Conservation (phyloP, 1,140 invertebrate genomes). For the Drosophila sp. region DNA sequence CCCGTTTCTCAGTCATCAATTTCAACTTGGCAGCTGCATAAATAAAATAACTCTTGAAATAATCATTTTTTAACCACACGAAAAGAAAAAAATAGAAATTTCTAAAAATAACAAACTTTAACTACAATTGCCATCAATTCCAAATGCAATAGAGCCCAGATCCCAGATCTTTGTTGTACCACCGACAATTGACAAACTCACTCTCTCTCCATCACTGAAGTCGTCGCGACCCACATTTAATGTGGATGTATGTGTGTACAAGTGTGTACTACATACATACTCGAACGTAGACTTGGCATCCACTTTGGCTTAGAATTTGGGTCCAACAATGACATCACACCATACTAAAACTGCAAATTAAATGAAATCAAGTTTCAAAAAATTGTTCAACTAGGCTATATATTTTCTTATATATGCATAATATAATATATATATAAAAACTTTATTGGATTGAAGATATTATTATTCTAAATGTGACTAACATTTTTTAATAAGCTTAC, state of each 20-base stretch:
- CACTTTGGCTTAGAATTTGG: slow-evolving; percentile 48
- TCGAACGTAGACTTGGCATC: slow-evolving; percentile 54
- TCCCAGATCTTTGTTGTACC: slow-evolving; percentile 34
- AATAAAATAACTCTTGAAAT: slow-evolving; percentile 40
- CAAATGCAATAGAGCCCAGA: slow-evolving; percentile 57
- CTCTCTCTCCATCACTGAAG: slow-evolving; percentile 28
- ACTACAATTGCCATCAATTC: slow-evolving; percentile 65
- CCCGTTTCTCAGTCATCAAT: slow-evolving; percentile 42
- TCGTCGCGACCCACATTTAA: slow-evolving; percentile 62
- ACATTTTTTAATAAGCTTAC: neutral
- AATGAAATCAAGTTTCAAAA: slow-evolving; percentile 56
- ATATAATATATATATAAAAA: too few relatives aligned
- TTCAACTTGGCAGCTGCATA: slow-evolving; percentile 62
- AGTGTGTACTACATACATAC: slow-evolving; percentile 10
- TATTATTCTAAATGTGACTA: too few relatives aligned
- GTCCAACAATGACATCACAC: slow-evolving; percentile 67
- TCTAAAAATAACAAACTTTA: slow-evolving; percentile 69
- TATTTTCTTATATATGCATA: too few relatives aligned
- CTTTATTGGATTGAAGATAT: neutral
- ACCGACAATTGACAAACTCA: slow-evolving; percentile 61
- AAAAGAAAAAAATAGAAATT: slow-evolving; percentile 38
- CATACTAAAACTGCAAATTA: slow-evolving; percentile 51
- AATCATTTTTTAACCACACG: slow-evolving; percentile 43
- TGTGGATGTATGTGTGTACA: slow-evolving; percentile 14
- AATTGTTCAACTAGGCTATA: too few relatives aligned